Base-by-base conservation (phyloP, 2,113 vertebrate species). In the Loxodonta africana region DNA sequence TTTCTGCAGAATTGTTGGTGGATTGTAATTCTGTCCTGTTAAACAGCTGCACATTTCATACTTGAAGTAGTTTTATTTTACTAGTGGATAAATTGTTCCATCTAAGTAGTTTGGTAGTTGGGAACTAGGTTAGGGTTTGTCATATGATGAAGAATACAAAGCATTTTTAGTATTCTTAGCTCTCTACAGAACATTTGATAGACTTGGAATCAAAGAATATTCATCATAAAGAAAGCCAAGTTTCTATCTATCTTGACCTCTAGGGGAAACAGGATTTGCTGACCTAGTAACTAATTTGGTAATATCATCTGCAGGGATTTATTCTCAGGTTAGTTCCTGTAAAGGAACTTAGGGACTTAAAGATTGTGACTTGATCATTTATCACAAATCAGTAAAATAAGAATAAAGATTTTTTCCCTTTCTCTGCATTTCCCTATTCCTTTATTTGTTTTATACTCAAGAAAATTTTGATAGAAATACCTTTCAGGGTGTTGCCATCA, bases 11-110 rank as follows among this genome's bases (percentile, higher is more conserved):
- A 41, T 33, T 94, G 46, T 71, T 78, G 3, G 69, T 74, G 25
- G 14, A 6, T 26, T 87, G 23, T 90, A 65, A 41, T 82, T 96
- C 76, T 95, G 63, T 86, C 44, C 33, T 81, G 26, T 74, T 77
- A 95, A 60, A 41, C 33, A 69, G 15, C 74, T 78, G 5, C 8
- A 30, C 2, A 2, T 88, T 85, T 96, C 14, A 82, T 71, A 60
- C 23, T 76, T 71, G 25, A 90, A 65, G 26, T 14, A 1, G 20
- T 86, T 85, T 97, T 83, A 76, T 89, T 96, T 96, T 89, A 41
- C 18, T 63, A 0, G 20, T 97, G 63, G n/a, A 73, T 87, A 86
- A 83, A 87, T 91, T 91, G 10, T 41, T 23, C 51, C 28, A 86
- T 63, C 37, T 71, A 62, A 77, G 26, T 91, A n/a, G 30, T 80